Conservation (phyloP, 1,140 invertebrate genomes). For the Rhyacophila brunnea region DNA sequence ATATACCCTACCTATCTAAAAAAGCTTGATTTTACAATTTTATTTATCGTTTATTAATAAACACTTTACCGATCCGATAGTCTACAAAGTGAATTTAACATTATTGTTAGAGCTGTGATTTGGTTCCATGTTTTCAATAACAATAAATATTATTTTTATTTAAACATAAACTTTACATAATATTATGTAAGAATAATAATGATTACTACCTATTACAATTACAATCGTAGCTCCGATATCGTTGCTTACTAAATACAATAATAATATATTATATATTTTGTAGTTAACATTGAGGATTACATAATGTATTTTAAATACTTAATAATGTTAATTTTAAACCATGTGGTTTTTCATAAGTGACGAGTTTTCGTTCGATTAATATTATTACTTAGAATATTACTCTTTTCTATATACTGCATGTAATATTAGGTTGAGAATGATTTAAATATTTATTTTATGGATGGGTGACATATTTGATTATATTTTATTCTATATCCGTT, state of each 20-base stretch:
- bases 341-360: slow-evolving; percentile 6
- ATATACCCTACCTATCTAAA: slow-evolving; percentile 20
- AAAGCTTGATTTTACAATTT: slow-evolving; percentile 17
- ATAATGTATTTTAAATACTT: too few species aligned
- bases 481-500: too few species aligned
- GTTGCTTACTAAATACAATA: slow-evolving; percentile 22
- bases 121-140: slow-evolving; percentile 1
- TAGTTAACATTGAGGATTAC: not conserved
- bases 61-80: too few species aligned
- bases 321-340: too few species aligned
- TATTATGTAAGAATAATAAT: too few species aligned
- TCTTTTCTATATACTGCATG: too few species aligned
- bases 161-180: not conserved
- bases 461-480: too few species aligned
- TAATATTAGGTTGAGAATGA: too few species aligned
- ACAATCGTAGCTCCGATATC: slow-evolving; percentile 17
- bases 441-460: too few species aligned
- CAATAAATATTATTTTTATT: not conserved
- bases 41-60: slow-evolving; percentile 1
- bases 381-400: too few species aligned
- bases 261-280: not conserved
- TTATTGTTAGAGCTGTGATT: not conserved
- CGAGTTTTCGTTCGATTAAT: too few species aligned
- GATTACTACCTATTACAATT: not conserved
- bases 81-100: too few species aligned